phyloP scores from a whole-genome alignment of 1,140 invertebrate species.

The Hesperophylax magnus region DNA sequence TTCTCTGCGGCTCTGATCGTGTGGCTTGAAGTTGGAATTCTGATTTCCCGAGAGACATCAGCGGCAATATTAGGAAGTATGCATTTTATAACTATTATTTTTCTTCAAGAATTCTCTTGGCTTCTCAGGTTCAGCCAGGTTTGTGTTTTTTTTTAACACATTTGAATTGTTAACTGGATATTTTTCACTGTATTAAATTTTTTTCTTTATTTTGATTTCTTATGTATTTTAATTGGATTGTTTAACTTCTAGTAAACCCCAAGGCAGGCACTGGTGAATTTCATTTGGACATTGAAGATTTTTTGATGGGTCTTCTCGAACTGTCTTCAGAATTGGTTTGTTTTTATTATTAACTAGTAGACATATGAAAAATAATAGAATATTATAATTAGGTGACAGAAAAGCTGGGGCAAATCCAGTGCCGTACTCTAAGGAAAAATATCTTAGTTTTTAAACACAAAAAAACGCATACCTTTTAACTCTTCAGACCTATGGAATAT shows the following conservation, averaged over 20 bases:
- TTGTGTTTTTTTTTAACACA: no score
- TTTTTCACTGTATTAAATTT: neutral
- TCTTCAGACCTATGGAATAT: no score
- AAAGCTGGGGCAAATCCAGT: no score
- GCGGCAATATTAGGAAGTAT: constrained; percentile 85
- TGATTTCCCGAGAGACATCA: constrained; percentile 81
- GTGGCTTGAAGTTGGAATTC: constrained; percentile 83
- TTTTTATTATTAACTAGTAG: constrained; percentile 31
- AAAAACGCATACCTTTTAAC: no score
- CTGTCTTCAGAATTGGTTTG: constrained; percentile 87
- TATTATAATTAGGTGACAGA: no score
- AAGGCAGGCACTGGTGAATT: constrained; percentile 77
- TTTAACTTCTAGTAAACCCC: constrained; percentile 62
- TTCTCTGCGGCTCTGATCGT: constrained; percentile 84
- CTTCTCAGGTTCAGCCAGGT: no score
- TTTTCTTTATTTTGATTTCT: neutral
- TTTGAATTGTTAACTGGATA: neutral
- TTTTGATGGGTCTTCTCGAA: constrained; percentile 86
- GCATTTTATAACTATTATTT: neutral
- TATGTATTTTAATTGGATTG: constrained; percentile 5
- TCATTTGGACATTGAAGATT: constrained; percentile 93
- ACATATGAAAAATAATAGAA: neutral
- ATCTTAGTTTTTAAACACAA: no score
- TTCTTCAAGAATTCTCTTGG: neutral
- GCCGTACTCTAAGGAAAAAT: no score